These are phyloP conservation scores for Cetoscarus ocellatus DNA, from an alignment of 2,797 vertebrate species.

Conservation along the genomic window DNA sequence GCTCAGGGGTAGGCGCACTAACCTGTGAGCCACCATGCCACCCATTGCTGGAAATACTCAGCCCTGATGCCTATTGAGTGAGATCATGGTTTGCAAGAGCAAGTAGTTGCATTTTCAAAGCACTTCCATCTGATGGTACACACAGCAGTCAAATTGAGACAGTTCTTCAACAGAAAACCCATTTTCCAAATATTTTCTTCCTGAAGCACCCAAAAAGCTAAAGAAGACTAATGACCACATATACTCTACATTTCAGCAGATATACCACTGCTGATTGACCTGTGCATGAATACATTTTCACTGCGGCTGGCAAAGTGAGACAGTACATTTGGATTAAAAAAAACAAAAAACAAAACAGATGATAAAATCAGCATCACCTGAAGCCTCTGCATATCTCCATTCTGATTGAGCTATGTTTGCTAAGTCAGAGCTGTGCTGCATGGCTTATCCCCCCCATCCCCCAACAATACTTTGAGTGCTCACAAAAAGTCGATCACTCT, in stretches of 20 bases:
- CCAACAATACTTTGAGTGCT: constrained; percentile 32
- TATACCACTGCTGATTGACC: not conserved
- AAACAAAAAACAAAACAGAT: not conserved
- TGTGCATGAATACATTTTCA: not conserved
- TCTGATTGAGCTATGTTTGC: constrained; percentile 57
- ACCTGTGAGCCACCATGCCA: too few species aligned
- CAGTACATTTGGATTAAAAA: not conserved
- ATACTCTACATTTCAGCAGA: not conserved
- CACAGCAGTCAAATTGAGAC: too few species aligned
- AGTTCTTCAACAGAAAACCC: too few species aligned
- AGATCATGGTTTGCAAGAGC: too few species aligned
- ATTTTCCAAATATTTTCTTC: too few species aligned
- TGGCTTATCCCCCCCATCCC: constrained; percentile 30
- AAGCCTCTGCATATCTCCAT: constrained; percentile 45
- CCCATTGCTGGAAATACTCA: too few species aligned
- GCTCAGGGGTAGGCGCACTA: too few species aligned
- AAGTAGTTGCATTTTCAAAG: too few species aligned
- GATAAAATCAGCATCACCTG: constrained; percentile 11
- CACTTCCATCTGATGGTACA: too few species aligned
- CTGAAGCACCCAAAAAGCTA: too few species aligned
- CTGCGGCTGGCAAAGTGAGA: not conserved
- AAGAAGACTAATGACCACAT: too few species aligned
- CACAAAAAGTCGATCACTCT: constrained; percentile 38
- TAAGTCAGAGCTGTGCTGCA: constrained; percentile 41
- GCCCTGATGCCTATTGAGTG: too few species aligned